Evolutionary conservation across 2,888 invertebrate genomes (phyloP).

Genomic region (Scaptomyza tumidula): DNA sequence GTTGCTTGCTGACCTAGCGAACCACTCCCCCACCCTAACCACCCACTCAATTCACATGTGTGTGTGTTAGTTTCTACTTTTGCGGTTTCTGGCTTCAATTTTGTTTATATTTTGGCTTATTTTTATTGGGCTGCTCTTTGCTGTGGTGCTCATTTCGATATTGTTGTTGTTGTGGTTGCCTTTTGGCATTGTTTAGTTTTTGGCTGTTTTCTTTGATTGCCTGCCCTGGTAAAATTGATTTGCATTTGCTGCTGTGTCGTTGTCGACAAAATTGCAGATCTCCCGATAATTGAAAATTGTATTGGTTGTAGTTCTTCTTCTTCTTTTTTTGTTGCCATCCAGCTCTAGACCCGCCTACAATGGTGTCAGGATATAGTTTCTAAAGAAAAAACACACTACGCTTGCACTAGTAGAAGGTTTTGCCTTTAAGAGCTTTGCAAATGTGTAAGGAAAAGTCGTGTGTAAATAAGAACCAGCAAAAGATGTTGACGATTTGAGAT

Average conservation of each 20-base stretch:
- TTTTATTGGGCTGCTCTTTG: slow-evolving; percentile 63
- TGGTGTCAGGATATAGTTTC: slow-evolving; percentile 17
- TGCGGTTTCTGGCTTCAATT: slow-evolving; percentile 64
- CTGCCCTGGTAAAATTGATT: slow-evolving; percentile 57
- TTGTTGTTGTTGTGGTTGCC: slow-evolving; percentile 5
- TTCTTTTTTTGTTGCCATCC: slow-evolving; percentile 5
- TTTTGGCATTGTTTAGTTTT: slow-evolving; percentile 58
- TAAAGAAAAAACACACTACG: too few species aligned
- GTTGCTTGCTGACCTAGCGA: slow-evolving; percentile 46
- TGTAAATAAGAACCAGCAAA: not conserved
- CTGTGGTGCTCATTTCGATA: slow-evolving; percentile 32
- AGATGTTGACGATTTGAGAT: not conserved
- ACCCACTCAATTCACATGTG: slow-evolving; percentile 14
- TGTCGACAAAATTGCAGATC: slow-evolving; percentile 54
- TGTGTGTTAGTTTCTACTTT: slow-evolving; percentile 26
- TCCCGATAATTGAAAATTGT: slow-evolving; percentile 68
- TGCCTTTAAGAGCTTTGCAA: not conserved
- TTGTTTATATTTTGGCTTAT: slow-evolving; percentile 73
- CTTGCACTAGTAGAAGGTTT: too few species aligned
- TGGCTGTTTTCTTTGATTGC: slow-evolving; percentile 49
- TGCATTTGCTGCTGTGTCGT: slow-evolving; percentile 59
- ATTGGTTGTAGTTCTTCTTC: slow-evolving; percentile 27
- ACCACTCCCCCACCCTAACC: slow-evolving; percentile 13
- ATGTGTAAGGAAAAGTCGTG: not conserved
- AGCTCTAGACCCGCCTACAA: slow-evolving; percentile 18